Conservation (phyloP, 2,797 vertebrate genomes). For the Petrocephalus sullivani region DNA sequence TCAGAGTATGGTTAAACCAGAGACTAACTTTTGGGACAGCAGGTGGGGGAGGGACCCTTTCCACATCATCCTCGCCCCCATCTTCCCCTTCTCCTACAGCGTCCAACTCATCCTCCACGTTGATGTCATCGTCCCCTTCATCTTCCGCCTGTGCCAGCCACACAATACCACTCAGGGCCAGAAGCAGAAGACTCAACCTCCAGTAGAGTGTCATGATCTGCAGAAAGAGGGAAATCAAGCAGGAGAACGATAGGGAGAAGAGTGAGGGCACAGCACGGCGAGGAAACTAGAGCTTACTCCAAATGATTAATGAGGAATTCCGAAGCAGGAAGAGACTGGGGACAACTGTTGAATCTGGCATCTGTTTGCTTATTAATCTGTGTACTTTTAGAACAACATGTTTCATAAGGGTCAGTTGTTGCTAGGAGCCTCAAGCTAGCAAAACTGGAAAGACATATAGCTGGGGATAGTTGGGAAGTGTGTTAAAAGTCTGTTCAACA, state of each 20-base stretch:
- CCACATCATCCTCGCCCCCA: constrained; percentile 51
- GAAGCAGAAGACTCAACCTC: constrained; percentile 64
- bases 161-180: constrained; percentile 58
- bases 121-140: constrained; percentile 62
- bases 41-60: constrained; percentile 54
- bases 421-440: neutral
- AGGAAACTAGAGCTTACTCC: neutral
- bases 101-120: constrained; percentile 74
- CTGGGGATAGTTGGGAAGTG: neutral
- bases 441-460: neutral
- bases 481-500: neutral
- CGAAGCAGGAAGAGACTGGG: neutral
- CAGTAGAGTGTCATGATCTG: constrained; percentile 84
- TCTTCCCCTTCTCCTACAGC: constrained; percentile 54
- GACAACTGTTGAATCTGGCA: neutral
- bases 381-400: neutral
- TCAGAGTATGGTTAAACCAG: neutral
- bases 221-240: neutral
- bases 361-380: neutral
- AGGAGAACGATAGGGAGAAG: neutral
- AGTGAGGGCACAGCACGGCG: neutral
- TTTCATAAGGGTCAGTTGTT: neutral
- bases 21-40: constrained; percentile 72
- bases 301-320: neutral
- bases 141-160: constrained; percentile 54